These are phyloP conservation scores for Macrophya alboannulata DNA, from an alignment of 2,888 invertebrate species.

Conservation along the genomic window DNA sequence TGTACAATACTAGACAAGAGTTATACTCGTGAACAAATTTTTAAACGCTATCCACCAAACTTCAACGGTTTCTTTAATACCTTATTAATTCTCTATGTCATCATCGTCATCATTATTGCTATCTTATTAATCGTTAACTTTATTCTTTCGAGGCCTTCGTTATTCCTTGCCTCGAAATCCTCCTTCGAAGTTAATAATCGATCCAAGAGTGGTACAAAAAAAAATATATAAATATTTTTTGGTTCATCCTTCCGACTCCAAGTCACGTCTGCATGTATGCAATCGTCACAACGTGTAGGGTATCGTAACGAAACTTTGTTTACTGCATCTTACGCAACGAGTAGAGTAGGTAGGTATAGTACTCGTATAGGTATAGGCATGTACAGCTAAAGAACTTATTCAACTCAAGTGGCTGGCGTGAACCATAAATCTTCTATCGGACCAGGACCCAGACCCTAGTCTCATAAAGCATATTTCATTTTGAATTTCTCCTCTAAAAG, in stretches of 20 bases:
- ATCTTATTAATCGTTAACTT: neutral
- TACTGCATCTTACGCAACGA: constrained; percentile 12
- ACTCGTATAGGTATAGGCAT: neutral
- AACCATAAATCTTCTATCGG: constrained; percentile 34
- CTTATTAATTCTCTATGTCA: neutral
- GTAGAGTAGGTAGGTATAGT: neutral
- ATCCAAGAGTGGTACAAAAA: neutral
- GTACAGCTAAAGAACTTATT: constrained; percentile 4
- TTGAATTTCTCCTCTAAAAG: neutral
- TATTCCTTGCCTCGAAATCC: neutral
- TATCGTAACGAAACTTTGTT: constrained; percentile 32
- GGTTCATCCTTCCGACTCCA: neutral
- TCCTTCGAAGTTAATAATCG: neutral
- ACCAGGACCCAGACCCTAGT: neutral
- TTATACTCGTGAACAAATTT: neutral
- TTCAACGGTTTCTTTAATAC: neutral
- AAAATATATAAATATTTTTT: neutral
- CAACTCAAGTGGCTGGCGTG: neutral
- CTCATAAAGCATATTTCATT: constrained; percentile 31
- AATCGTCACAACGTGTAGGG: neutral
- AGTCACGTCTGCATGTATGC: neutral
- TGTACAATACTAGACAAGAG: constrained; percentile 50
- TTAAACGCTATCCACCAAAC: neutral
- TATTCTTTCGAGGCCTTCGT: neutral
- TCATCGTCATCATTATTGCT: neutral